These are phyloP conservation scores for Thaleichthys pacificus DNA, from an alignment of 2,797 vertebrate species.

Conservation along the genomic window DNA sequence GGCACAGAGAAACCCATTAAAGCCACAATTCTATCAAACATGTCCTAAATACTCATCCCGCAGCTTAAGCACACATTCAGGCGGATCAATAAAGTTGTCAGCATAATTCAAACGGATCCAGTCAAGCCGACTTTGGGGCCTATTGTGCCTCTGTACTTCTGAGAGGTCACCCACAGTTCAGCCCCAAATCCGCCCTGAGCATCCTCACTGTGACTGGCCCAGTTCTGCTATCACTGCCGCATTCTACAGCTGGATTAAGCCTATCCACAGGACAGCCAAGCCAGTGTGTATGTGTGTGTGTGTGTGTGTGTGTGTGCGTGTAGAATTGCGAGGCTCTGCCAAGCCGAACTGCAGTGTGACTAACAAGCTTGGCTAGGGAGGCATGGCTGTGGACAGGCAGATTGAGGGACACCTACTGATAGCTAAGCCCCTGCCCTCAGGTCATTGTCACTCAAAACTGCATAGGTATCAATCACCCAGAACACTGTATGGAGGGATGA, in stretches of 20 bases:
- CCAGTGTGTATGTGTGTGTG: conserved; percentile 6
- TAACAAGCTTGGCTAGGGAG: conserved; percentile 71
- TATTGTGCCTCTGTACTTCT: conserved; percentile 48
- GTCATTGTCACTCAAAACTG: conserved; percentile 41
- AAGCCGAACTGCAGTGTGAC: conserved; percentile 60
- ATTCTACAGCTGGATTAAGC: conserved; percentile 70
- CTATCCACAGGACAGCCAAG: conserved; percentile 53
- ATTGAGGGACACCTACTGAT: conserved; percentile 72
- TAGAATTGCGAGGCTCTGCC: neutral
- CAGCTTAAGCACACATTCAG: conserved; percentile 43
- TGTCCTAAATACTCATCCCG: conserved; percentile 39
- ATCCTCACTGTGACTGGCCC: conserved; percentile 69
- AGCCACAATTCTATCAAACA: conserved; percentile 42
- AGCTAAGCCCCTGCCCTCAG: conserved; percentile 66
- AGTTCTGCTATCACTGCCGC: conserved; percentile 65
- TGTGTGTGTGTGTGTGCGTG: conserved; percentile 14
- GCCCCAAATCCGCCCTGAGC: conserved; percentile 58
- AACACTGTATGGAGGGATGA: neutral
- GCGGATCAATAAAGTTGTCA: conserved; percentile 55
- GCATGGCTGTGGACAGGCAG: conserved; percentile 38
- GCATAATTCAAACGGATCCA: conserved; percentile 55
- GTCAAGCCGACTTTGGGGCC: conserved; percentile 36
- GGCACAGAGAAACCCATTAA: conserved; percentile 56
- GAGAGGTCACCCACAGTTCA: conserved; percentile 73
- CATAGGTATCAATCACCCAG: conserved; percentile 1